These are phyloP conservation scores for Uloborus diversus DNA, from an alignment of 1,140 invertebrate genomes.

Conservation along the genomic window DNA sequence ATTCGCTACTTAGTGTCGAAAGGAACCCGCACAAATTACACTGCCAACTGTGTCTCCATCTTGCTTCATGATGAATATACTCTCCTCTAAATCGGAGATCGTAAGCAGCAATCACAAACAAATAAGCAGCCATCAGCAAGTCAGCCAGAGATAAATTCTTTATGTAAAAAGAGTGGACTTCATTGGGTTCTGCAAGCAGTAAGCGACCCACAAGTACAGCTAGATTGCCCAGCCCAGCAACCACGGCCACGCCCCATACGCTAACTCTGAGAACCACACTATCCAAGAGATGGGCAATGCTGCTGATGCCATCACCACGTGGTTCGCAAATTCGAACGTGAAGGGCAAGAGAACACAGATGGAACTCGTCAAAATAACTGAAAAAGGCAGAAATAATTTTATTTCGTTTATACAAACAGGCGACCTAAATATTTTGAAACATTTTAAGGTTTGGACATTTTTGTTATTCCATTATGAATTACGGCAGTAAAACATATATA, in stretches of 20 bases:
- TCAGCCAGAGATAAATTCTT: conserved; percentile 80
- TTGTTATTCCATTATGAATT: no score
- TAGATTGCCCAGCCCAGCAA: conserved; percentile 74
- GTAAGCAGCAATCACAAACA: conserved; percentile 75
- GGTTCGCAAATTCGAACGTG: conserved; percentile 73
- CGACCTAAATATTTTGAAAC: no score
- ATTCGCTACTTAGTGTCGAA: conserved; percentile 65
- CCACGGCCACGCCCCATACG: conserved; percentile 75
- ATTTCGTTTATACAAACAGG: no score
- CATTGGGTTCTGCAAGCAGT: conserved; percentile 67
- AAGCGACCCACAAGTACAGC: conserved; percentile 76
- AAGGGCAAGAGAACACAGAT: conserved; percentile 74
- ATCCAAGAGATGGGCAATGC: conserved; percentile 72
- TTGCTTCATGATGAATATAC: conserved; percentile 72
- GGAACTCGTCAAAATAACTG: conserved; percentile 76
- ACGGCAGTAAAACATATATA: no score
- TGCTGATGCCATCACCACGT: conserved; percentile 74
- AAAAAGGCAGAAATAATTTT: conserved; percentile 58
- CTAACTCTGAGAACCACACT: conserved; percentile 72
- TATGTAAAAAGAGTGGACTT: conserved; percentile 70
- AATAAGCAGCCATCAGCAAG: conserved; percentile 79
- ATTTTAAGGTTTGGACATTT: no score
- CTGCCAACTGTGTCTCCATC: conserved; percentile 71
- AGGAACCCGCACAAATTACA: conserved; percentile 62
- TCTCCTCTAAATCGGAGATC: conserved; percentile 73